A percentile compares a stretch with the other conserved stretches of the same genome.
phyloP scores from a whole-genome alignment of 2,113 vertebrate genomes.

The Cyprinodon tularosa region DNA sequence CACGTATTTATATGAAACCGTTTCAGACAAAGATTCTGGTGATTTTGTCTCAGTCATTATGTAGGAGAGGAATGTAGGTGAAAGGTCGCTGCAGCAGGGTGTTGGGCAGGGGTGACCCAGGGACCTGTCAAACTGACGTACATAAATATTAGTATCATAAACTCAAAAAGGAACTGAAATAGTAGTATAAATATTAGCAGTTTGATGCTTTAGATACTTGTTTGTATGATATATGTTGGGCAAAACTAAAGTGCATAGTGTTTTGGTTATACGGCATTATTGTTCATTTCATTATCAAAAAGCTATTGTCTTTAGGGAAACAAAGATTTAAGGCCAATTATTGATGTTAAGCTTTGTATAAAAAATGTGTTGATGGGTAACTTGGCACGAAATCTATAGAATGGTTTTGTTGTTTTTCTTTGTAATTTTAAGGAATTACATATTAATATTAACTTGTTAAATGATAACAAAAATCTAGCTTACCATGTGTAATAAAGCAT shows the following conservation, averaged over 20 bases:
- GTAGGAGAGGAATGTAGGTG: constrained; percentile 67
- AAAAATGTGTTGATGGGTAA: too few species aligned
- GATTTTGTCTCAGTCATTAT: constrained; percentile 39
- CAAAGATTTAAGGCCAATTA: neutral
- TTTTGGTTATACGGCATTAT: neutral
- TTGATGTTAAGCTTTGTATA: too few species aligned
- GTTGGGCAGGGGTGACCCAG: constrained; percentile 49
- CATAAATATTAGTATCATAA: neutral
- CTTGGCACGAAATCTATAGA: too few species aligned
- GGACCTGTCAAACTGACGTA: neutral
- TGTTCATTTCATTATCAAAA: neutral
- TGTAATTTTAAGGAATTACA: too few species aligned
- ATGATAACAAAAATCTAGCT: too few species aligned
- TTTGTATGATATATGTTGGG: too few species aligned
- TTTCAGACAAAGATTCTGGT: neutral
- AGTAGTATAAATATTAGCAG: too few species aligned
- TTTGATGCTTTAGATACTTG: too few species aligned
- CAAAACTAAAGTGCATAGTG: neutral
- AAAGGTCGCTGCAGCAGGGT: constrained; percentile 57
- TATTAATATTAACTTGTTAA: too few species aligned
- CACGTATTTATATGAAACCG: neutral
- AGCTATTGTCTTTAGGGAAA: neutral
- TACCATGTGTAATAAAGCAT: too few species aligned
- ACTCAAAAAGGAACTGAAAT: neutral
- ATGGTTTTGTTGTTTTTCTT: too few species aligned